phyloP scores from a whole-genome alignment of 2,888 invertebrate species.

The Shargacucullia verbasci region DNA sequence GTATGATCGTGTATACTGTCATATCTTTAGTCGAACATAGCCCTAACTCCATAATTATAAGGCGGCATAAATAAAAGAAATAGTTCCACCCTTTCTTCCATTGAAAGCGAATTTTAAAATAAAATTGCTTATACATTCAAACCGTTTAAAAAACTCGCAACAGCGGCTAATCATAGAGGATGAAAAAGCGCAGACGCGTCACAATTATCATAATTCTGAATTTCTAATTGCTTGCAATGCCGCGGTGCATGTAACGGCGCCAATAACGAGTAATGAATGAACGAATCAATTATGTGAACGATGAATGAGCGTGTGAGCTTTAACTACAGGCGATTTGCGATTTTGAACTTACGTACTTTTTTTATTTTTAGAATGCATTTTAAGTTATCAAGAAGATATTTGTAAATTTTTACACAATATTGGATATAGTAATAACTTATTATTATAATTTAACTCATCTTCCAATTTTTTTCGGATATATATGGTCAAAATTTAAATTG shows the following conservation, averaged over 20 bases:
- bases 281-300: conserved; percentile 65
- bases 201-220: conserved; percentile 64
- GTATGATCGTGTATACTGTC: no score
- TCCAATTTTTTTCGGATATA: no score
- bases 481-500: no score
- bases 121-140: conserved; percentile 12
- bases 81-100: not conserved
- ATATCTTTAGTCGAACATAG: no score
- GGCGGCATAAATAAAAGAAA: conserved; percentile 1
- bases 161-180: conserved; percentile 29
- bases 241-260: conserved; percentile 38
- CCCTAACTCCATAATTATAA: no score
- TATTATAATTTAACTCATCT: no score
- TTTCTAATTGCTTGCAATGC: conserved; percentile 61
- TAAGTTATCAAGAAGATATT: no score
- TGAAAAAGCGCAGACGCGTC: conserved; percentile 44
- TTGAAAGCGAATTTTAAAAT: conserved; percentile 23
- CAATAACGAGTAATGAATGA: conserved; percentile 60
- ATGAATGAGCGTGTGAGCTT: conserved; percentile 57
- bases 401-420: no score
- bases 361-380: no score
- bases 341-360: conserved; percentile 5
- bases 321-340: conserved; percentile 13
- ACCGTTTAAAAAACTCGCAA: conserved; percentile 25
- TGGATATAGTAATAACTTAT: no score